Percentiles rank a stretch among this genome's conserved stretches.
phyloP scores from a whole-genome alignment of 2,888 invertebrate species.

The Syrista parreyssii region DNA sequence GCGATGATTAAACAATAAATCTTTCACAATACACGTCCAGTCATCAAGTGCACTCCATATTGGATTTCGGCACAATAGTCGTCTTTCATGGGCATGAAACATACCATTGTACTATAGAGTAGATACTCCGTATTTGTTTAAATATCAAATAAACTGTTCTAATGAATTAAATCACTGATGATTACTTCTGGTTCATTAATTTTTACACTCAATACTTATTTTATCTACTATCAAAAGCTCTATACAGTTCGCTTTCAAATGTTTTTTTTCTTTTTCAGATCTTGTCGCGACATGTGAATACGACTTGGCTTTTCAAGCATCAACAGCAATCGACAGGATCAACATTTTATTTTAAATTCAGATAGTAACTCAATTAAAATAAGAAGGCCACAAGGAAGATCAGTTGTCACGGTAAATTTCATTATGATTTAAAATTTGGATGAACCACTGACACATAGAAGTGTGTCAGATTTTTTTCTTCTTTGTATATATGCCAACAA shows the following conservation, averaged over 20 bases:
- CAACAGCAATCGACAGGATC: neutral
- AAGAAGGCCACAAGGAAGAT: neutral
- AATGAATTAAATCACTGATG: neutral
- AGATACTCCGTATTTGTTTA: neutral
- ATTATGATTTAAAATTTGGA: neutral
- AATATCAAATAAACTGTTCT: neutral
- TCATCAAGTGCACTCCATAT: slow-evolving; percentile 42
- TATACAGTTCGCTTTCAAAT: neutral
- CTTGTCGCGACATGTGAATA: neutral
- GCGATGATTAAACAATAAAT: slow-evolving; percentile 9
- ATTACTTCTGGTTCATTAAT: neutral
- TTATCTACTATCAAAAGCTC: neutral
- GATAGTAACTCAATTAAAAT: neutral
- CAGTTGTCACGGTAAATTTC: neutral
- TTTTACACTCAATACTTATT: neutral
- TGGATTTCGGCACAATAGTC: slow-evolving; percentile 28
- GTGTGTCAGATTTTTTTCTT: neutral
- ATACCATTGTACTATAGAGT: neutral
- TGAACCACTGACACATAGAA: neutral
- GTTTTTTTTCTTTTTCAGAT: neutral
- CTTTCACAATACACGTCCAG: slow-evolving; percentile 31
- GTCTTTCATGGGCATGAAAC: neutral
- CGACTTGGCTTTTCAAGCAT: neutral
- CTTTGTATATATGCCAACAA: neutral
- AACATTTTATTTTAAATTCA: neutral